Evolutionary conservation across 2,113 vertebrate species (phyloP).

Genomic region (Pardalotus punctatus): DNA sequence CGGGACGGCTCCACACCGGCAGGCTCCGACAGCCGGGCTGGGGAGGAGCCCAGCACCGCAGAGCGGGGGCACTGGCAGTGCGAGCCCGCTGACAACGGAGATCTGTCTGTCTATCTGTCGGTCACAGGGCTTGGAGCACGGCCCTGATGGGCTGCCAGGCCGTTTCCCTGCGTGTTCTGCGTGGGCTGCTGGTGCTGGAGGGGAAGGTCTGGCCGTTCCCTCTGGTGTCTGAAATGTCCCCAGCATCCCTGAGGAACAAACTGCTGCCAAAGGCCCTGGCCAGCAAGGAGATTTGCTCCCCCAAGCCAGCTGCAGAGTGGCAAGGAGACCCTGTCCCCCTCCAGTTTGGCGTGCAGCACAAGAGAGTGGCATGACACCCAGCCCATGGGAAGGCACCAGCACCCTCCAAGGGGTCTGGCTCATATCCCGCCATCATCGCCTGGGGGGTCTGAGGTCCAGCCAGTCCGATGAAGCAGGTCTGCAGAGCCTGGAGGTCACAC

Average conservation of each 20-base stretch:
- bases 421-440: neutral
- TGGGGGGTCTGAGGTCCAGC: rapidly evolving
- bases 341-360: neutral
- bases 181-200: neutral
- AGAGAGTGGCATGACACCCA: neutral
- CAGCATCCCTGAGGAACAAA: neutral
- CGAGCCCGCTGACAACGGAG: neutral
- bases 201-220: neutral
- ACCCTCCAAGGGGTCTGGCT: neutral
- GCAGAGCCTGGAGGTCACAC: neutral
- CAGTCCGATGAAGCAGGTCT: neutral
- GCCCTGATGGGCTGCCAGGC: neutral
- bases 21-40: neutral
- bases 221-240: neutral
- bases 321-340: neutral
- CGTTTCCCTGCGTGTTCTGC: neutral
- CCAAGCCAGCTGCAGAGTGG: neutral
- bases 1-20: rapidly evolving
- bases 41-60: neutral
- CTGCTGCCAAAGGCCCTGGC: neutral
- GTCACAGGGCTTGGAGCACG: neutral
- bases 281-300: neutral
- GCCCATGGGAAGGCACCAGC: neutral
- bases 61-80: neutral
- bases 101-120: neutral